Evolutionary conservation across 2,888 invertebrate genomes (phyloP).

Genomic region (Cryptus viduatorius): DNA sequence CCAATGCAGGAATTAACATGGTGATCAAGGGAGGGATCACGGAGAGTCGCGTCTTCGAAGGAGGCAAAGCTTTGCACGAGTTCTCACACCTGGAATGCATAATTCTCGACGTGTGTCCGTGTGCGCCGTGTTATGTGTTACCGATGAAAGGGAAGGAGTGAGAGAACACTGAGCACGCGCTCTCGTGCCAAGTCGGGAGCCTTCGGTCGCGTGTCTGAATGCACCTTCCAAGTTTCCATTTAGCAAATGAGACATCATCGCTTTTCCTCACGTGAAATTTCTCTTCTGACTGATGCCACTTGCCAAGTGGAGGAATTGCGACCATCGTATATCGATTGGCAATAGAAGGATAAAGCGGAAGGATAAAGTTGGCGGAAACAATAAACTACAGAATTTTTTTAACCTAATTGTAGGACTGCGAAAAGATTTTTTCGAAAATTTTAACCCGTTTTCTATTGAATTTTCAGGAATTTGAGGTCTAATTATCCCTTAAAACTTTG

Average conservation of each 20-base stretch:
- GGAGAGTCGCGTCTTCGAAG: conserved; percentile 20
- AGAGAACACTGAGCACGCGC: conserved; percentile 30
- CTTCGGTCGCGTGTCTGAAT: conserved; percentile 33
- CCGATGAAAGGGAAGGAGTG: conserved; percentile 1
- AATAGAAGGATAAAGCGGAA: background rate
- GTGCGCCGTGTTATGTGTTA: background rate
- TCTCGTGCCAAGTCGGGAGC: conserved; percentile 21
- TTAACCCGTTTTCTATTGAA: no score
- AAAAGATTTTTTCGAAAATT: no score
- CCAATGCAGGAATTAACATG: conserved; percentile 65
- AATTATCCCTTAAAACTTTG: no score
- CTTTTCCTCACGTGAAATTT: conserved; percentile 5
- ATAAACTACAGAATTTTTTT: background rate
- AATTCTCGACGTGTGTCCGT: conserved; percentile 1
- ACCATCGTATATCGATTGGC: background rate
- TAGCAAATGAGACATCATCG: conserved; percentile 10
- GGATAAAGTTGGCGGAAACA: background rate
- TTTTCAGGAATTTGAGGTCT: no score
- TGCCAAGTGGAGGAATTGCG: background rate
- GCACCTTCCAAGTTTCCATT: conserved; percentile 16
- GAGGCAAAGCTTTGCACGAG: conserved; percentile 3
- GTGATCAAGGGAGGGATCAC: conserved; percentile 47
- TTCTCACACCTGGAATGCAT: conserved; percentile 11
- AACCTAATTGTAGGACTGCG: no score
- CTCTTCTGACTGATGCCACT: background rate